Conservation (phyloP, 2,888 invertebrate species). For the Netelia melanura region DNA sequence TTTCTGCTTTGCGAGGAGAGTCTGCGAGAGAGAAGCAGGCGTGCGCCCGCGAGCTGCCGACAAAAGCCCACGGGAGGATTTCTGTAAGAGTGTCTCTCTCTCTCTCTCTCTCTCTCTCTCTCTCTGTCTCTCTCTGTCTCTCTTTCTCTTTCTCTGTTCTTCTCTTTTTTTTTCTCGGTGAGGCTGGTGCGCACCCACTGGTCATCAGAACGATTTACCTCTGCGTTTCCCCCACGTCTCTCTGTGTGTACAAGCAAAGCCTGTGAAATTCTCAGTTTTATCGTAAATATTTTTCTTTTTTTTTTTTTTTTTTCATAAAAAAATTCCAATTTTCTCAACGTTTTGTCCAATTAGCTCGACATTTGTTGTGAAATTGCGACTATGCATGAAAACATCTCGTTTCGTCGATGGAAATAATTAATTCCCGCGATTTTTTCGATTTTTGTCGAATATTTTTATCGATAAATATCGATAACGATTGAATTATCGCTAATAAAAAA, state of each 20-base stretch:
- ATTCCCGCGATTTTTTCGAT: too few species aligned
- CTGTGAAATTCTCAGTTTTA: slow-evolving; percentile 28
- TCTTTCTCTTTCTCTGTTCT: background rate
- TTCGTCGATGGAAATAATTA: too few species aligned
- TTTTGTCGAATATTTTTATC: too few species aligned
- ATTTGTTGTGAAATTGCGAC: background rate
- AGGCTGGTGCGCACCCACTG: slow-evolving; percentile 49
- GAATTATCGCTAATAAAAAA: too few species aligned
- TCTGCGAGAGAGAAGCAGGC: slow-evolving; percentile 38
- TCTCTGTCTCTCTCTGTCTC: slow-evolving; percentile 2
- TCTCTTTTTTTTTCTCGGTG: background rate
- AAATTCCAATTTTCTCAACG: slow-evolving; percentile 9
- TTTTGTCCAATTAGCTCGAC: background rate
- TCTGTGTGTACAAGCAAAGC: too few species aligned
- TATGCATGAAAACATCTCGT: too few species aligned
- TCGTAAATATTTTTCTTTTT: slow-evolving; percentile 22
- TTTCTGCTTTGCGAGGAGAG: slow-evolving; percentile 17
- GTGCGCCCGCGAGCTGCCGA: slow-evolving; percentile 55
- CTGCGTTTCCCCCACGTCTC: background rate
- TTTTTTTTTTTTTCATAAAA: background rate
- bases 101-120: slow-evolving; percentile 1
- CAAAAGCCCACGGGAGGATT: slow-evolving; percentile 65
- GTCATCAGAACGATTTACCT: slow-evolving; percentile 54
- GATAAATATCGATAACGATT: too few species aligned
- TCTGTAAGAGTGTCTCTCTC: slow-evolving; percentile 36